Base-by-base conservation (phyloP, 2,797 vertebrate genomes). In the Lophius americanus region DNA sequence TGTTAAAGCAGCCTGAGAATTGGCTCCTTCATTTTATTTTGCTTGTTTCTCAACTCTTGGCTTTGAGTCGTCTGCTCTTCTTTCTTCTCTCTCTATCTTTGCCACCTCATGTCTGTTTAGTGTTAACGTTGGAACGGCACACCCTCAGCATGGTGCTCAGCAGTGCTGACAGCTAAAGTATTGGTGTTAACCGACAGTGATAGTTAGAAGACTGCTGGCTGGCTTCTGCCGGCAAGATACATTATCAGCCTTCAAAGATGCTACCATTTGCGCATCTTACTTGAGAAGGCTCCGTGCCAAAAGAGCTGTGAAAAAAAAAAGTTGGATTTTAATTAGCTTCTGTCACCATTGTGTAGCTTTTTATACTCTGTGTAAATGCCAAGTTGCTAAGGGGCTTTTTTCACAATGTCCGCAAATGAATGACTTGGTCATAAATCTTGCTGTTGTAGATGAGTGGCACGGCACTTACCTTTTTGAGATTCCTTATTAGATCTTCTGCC, bases 221-320 rank as follows among this genome's bases (percentile, higher is more conserved):
- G 67, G 61, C 54, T 75, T 78, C 75, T 83, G 60, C 61, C 61
- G 66, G 61, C 59, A 3, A 81, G 79, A 86, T 83, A 73, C 8
- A 76, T 64, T 81, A 78, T 87, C 84, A 75, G 76, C 37, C 65
- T 78, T 81, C 52, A 72, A 79, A 75, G 68, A 68, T 73, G 62
- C 51, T 33, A 59, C 50, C 12, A 35, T 79, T 72, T 69, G 8
- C 13, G 0, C 70, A 68, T 79, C 73, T 67, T 35, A 11, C 43
- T 58, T 69, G 39, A 32, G 11, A 46, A 48, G 23, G 44, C 37
- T 55, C 14, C 43, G n/a, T 68, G 65, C 60, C 67, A 72, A 42
- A 71, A 77, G 64, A 37, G n/a, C 8, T 50, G 6, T 50, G 6
- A 59, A 12, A 60, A 42, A 12, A 60, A 42, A 53, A 44, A 64